Conservation (phyloP, 2,888 invertebrate species). For the Ephialtes manifestator region DNA sequence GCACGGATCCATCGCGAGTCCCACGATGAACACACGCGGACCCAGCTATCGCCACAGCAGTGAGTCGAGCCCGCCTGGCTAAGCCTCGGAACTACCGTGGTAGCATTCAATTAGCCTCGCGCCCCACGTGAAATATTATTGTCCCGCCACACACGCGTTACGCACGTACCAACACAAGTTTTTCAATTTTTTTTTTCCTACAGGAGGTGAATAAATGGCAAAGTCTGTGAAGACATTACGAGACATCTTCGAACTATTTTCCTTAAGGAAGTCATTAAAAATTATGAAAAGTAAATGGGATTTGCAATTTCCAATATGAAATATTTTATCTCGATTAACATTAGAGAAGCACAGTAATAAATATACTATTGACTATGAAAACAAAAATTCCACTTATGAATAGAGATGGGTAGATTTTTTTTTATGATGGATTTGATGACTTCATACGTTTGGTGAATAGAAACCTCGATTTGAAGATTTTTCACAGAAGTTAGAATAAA, state of each 20-base stretch:
- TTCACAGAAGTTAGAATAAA: too few species aligned
- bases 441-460: too few species aligned
- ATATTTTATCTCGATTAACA: too few species aligned
- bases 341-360: too few species aligned
- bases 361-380: too few species aligned
- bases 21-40: constrained; percentile 31
- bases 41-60: constrained; percentile 65
- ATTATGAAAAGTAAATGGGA: too few species aligned
- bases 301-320: too few species aligned
- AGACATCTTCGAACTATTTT: constrained; percentile 77
- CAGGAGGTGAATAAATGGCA: constrained; percentile 74
- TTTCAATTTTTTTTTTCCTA: constrained; percentile 7
- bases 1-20: constrained; percentile 22
- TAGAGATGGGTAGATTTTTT: too few species aligned
- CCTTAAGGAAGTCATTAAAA: too few species aligned
- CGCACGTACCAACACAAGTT: constrained; percentile 22
- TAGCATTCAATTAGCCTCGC: constrained; percentile 85
- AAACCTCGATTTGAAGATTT: too few species aligned
- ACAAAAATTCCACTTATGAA: too few species aligned
- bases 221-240: constrained; percentile 60
- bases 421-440: too few species aligned
- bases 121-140: constrained; percentile 84
- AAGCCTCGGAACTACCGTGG: constrained; percentile 83
- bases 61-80: constrained; percentile 71
- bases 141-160: constrained; percentile 59